Conservation (phyloP, 2,113 vertebrate genomes). For the Tetrax tetrax region DNA sequence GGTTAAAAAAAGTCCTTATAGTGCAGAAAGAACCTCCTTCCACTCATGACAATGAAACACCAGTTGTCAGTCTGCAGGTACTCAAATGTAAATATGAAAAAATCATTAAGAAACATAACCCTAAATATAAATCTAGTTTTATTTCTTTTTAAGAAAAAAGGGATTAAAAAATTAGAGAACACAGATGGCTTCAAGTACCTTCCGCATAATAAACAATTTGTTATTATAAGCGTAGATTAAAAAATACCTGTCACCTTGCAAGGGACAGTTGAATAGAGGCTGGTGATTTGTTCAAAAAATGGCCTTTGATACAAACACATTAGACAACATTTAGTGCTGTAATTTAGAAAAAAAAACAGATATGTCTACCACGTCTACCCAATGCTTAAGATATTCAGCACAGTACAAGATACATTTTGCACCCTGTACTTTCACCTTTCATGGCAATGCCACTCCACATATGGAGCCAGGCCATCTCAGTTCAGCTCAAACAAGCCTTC, state of each 20-base stretch:
- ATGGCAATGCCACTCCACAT: rapidly evolving
- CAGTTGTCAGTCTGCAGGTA: not conserved
- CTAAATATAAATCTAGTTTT: slow-evolving; percentile 56
- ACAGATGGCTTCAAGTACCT: slow-evolving; percentile 58
- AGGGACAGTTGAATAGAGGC: slow-evolving; percentile 16
- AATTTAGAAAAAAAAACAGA: not conserved
- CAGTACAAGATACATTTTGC: not conserved
- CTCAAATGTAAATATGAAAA: slow-evolving; percentile 55
- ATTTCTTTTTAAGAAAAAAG: slow-evolving; percentile 24
- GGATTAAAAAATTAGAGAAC: slow-evolving; percentile 32
- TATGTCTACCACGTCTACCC: not conserved
- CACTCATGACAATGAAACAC: not conserved
- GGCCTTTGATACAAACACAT: not conserved
- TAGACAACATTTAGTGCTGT: not conserved
- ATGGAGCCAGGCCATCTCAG: not conserved
- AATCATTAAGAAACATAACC: slow-evolving; percentile 42
- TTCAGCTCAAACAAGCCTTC: not conserved
- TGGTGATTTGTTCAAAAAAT: not conserved
- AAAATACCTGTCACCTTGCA: slow-evolving; percentile 30
- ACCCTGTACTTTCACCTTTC: not conserved
- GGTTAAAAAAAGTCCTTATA: not conserved
- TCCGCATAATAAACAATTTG: not conserved
- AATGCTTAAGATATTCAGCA: not conserved
- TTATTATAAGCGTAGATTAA: not conserved
- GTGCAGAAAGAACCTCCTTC: not conserved